Base-by-base conservation (phyloP, 2,113 vertebrate species). In the Labeo rohita region DNA sequence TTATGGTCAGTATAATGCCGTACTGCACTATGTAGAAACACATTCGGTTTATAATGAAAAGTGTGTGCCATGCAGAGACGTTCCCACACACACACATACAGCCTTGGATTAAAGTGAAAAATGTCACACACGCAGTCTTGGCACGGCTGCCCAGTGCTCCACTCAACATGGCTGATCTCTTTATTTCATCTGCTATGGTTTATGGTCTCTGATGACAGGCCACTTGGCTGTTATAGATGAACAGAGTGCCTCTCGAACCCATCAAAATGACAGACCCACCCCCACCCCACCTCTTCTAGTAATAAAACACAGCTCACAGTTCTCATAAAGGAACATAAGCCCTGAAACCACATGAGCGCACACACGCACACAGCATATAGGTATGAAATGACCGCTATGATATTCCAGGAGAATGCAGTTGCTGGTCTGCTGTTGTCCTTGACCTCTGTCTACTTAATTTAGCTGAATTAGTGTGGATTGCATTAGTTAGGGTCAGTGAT, bases 211-310 rank as follows among this genome's bases (percentile, higher is more conserved):
- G 89, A 90, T 92, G 94, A 88, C 94, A 92, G 93, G 89, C 89
- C 87, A 45, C 92, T 93, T 84, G 87, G 90, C 86, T 61, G 89
- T 93, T 93, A 94, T 91, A 89, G 92, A 94, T 93, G 84, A 89
- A 85, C 88, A 74, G 86, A 88, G 87, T 84, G 63, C 89, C 21
- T 90, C 89, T 90, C 85, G 68, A 39, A 90, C 87, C 89, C 87
- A 91, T 94, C 93, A 92, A 85, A 84, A 91, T 92, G 92, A 95
- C 92, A 91, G 92, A 94, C 84, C 89, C 90, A 83, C 34, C 43
- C 75, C 45, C 54, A 52, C 72, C 23, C 65, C 52, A 28, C 78
- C 83, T 59, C 79, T 83, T 80, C 39, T 59, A 45, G 52, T 84
- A 68, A 88, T 87, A 88, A 88, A 88, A 87, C 85, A 85, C 87